Percentiles rank a stretch among this genome's conserved stretches.
These are phyloP conservation scores for Amia ocellicauda DNA, from an alignment of 2,113 vertebrate genomes.

Conservation along the genomic window DNA sequence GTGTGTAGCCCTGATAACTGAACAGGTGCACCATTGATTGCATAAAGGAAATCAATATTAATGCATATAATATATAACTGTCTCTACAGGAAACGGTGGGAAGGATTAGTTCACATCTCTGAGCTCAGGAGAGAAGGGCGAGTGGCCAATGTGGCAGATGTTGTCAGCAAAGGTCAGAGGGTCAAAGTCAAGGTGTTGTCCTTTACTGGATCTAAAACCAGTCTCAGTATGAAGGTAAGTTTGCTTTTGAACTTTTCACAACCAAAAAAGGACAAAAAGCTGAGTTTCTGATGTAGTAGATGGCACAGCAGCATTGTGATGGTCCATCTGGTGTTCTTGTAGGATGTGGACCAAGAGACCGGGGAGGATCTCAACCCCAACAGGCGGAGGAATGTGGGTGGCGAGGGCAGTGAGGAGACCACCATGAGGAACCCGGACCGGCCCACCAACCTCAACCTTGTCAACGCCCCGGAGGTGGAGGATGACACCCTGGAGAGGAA, in stretches of 20 bases:
- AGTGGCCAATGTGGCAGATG: slow-evolving; percentile 93
- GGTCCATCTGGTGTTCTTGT: neutral
- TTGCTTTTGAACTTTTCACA: no score
- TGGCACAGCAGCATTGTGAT: no score
- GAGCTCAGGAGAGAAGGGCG: slow-evolving; percentile 91
- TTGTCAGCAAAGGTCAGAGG: slow-evolving; percentile 95
- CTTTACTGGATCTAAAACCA: slow-evolving; percentile 97
- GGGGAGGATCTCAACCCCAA: slow-evolving; percentile 96
- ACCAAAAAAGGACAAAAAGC: no score
- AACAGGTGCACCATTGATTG: no score
- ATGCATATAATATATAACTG: neutral
- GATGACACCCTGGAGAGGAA: slow-evolving; percentile 92
- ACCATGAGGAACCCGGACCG: slow-evolving; percentile 92
- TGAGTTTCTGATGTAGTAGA: no score
- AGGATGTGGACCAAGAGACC: slow-evolving; percentile 97
- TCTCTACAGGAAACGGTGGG: slow-evolving; percentile 88
- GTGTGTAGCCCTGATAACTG: no score
- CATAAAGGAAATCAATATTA: neutral
- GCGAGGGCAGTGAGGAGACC: slow-evolving; percentile 79
- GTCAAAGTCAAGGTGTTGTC: slow-evolving; percentile 97
- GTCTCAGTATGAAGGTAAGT: slow-evolving; percentile 95
- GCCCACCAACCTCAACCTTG: slow-evolving; percentile 86
- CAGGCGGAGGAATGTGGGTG: slow-evolving; percentile 80
- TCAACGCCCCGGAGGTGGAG: slow-evolving; percentile 86
- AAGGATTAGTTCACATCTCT: slow-evolving; percentile 95